Percentiles rank a stretch among this genome's conserved stretches.
phyloP scores from a whole-genome alignment of 2,797 vertebrate species.

The Peromyscus nudipes region DNA sequence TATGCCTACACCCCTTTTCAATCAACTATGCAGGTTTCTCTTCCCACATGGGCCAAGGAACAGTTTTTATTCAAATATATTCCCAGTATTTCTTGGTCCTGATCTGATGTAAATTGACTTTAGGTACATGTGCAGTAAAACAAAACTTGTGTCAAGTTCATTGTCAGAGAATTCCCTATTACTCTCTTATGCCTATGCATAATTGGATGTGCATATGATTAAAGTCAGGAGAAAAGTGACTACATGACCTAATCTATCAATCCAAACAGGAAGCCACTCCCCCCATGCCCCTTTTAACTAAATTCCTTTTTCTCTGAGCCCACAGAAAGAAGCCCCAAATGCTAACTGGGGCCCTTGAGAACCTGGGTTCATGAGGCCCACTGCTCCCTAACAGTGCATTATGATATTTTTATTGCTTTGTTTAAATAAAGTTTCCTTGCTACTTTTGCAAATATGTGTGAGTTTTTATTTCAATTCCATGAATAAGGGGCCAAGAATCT shows the following conservation, averaged over 20 bases:
- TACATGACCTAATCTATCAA: neutral
- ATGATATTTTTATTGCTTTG: neutral
- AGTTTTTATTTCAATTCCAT: neutral
- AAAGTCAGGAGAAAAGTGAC: neutral
- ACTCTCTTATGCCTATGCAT: neutral
- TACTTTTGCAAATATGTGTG: neutral
- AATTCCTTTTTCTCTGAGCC: neutral
- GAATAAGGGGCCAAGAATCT: neutral
- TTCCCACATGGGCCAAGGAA: neutral
- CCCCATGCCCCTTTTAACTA: neutral
- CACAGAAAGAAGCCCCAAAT: neutral
- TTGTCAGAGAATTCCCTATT: neutral
- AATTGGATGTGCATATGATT: neutral
- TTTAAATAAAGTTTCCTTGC: neutral
- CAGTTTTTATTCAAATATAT: neutral
- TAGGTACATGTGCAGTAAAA: neutral
- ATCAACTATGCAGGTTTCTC: too few species aligned
- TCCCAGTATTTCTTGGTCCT: neutral
- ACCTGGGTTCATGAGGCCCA: neutral
- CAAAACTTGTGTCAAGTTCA: neutral
- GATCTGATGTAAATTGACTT: neutral
- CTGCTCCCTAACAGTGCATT: neutral
- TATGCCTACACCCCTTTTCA: neutral
- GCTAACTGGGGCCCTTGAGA: neutral
- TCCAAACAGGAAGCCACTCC: neutral